These are phyloP conservation scores for Promerops cafer DNA, from an alignment of 2,113 vertebrate genomes.

Conservation along the genomic window DNA sequence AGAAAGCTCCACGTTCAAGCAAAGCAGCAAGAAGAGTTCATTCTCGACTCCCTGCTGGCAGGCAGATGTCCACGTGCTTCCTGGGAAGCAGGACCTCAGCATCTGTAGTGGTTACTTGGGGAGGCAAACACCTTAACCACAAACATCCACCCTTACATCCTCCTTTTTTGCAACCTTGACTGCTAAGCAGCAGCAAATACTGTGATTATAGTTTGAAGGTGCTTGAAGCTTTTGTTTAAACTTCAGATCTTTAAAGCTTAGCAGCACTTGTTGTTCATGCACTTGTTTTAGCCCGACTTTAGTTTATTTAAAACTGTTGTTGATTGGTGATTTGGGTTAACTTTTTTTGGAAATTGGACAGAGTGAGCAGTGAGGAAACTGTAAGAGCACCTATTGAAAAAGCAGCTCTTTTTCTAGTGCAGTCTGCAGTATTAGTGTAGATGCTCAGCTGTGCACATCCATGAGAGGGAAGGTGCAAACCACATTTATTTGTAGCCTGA, in stretches of 20 bases:
- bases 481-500: neutral
- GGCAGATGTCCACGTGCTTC: neutral
- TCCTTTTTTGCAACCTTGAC: neutral
- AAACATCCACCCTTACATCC: neutral
- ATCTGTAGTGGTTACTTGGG: neutral
- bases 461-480: neutral
- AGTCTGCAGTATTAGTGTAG: neutral
- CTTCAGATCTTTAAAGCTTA: neutral
- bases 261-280: neutral
- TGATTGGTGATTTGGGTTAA: neutral
- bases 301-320: neutral
- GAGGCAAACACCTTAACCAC: neutral
- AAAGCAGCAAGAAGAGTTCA: neutral
- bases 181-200: neutral
- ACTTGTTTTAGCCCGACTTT: neutral
- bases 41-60: fast-evolving
- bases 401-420: neutral
- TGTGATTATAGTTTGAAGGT: neutral
- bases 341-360: neutral
- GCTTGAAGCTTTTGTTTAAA: neutral
- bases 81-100: neutral
- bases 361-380: neutral
- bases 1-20: neutral
- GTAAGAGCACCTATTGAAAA: neutral
- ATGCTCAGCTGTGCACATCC: neutral